A percentile compares a stretch with the other conserved stretches of the same genome.
Conservation (phyloP, 2,113 vertebrate species). For the Noturus placidus region DNA sequence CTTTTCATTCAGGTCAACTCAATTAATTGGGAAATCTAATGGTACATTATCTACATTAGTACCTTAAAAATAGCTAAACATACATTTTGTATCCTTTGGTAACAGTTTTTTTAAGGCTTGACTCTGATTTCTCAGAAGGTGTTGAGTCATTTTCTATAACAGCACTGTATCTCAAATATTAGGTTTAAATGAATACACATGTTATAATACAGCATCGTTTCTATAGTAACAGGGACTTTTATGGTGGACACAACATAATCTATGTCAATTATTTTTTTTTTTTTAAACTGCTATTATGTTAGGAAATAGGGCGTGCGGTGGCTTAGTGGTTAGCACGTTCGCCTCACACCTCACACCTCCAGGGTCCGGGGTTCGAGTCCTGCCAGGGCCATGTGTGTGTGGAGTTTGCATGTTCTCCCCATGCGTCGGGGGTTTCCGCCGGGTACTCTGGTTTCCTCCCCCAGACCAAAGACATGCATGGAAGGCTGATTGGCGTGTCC, state of each 20-base stretch:
- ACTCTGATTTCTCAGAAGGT: background rate
- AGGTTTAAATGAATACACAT: background rate
- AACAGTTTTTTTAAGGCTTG: background rate
- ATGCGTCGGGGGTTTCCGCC: too few relatives aligned
- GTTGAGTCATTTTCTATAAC: background rate
- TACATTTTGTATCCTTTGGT: background rate
- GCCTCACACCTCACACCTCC: too few relatives aligned
- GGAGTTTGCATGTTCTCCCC: too few relatives aligned
- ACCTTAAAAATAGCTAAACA: background rate
- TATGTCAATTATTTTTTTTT: background rate
- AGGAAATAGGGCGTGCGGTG: too few relatives aligned
- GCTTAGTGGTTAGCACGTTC: too few relatives aligned
- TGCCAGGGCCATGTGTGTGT: too few relatives aligned
- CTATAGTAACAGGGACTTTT: background rate
- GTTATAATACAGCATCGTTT: background rate
- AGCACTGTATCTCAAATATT: background rate
- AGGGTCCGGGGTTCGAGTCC: too few relatives aligned
- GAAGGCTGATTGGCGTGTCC: too few relatives aligned
- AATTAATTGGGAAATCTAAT: background rate
- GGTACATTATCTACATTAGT: background rate
- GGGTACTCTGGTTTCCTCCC: too few relatives aligned
- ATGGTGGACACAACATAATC: background rate
- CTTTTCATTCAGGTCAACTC: background rate
- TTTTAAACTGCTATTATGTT: background rate
- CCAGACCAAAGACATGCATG: too few relatives aligned